Evolutionary conservation across 2,888 invertebrate species (phyloP), one percentile per base, ranked within the genome.

Genomic region (Hypomecis punctinalis): DNA sequence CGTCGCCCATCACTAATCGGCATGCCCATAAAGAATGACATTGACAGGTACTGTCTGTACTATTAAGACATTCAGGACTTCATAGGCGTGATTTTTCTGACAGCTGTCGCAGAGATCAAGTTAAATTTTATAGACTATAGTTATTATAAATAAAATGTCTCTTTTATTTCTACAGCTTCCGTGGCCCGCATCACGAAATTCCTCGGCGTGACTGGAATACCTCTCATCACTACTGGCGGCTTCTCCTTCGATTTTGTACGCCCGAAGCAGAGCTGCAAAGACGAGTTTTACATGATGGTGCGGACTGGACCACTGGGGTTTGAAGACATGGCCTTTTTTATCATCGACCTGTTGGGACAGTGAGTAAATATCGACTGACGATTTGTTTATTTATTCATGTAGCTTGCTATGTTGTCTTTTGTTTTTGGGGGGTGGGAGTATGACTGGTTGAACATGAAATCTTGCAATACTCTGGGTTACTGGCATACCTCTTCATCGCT

Each of bases 181-280:
- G 96, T 97, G 36, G 97, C 96, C 8, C 94, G 98, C 47, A 95
- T 97, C 66, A 94, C 95, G 36, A 97, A 97, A 85, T 97, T 96
- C 82, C 94, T 97, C 11, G 96, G 96, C 42, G 94, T 93, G 37
- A 95, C 96, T 6, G 96, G 95, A 7, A 95, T 95, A 0, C 97
- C 98, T 0, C 85, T 97, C 10, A 91, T 98, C 57, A 96, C 97
- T 0, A 96, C 97, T 0, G 97, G 97, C 0, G 98, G 96, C 0
- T 95, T 97, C 66, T 96, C 96, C 0, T 95, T 94, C 75, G 97
- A 97, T 85, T 98, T 97, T 81, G 95, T 95, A 37, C 90, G 93
- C 58, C 93, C 94, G 13, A 97, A 97, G 82, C 95, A 94, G 0
- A 89, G 91, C 3, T 96, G 96, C 75, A 86, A 91, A 0, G 94